Evolutionary conservation across 2,888 invertebrate genomes (phyloP).

Genomic region (Pachydiplax longipennis): DNA sequence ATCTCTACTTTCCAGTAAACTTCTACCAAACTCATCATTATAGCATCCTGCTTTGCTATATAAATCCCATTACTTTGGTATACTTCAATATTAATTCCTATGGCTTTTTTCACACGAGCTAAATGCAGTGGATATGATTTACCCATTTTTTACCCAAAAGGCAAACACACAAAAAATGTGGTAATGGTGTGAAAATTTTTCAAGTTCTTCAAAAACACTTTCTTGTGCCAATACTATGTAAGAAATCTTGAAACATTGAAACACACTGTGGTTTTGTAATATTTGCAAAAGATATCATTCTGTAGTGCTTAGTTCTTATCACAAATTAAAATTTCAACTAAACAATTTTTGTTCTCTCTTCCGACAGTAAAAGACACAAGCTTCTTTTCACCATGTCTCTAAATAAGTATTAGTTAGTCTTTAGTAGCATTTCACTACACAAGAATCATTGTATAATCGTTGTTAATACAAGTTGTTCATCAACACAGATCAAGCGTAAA

Average conservation of each 20-base stretch:
- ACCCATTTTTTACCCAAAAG: slow-evolving; percentile 41
- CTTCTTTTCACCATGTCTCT: slow-evolving; percentile 11
- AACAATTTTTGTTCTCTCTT: slow-evolving; percentile 6
- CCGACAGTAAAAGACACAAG: background rate
- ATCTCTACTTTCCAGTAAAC: slow-evolving; percentile 34
- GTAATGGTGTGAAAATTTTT: slow-evolving; percentile 37
- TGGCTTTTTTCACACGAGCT: slow-evolving; percentile 44
- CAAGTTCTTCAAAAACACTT: slow-evolving; percentile 12
- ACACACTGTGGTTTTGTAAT: slow-evolving; percentile 45
- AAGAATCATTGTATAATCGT: slow-evolving; percentile 36
- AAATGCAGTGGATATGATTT: slow-evolving; percentile 44
- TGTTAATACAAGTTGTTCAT: slow-evolving; percentile 23
- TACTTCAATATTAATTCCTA: slow-evolving; percentile 42
- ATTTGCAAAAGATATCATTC: slow-evolving; percentile 40
- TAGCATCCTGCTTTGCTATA: slow-evolving; percentile 25
- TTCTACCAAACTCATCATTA: slow-evolving; percentile 34
- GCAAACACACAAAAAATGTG: slow-evolving; percentile 35
- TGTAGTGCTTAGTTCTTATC: slow-evolving; percentile 36
- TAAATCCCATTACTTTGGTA: slow-evolving; percentile 41
- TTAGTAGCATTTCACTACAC: slow-evolving; percentile 11
- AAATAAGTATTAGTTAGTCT: background rate
- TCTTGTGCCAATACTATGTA: slow-evolving; percentile 39
- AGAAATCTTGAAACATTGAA: slow-evolving; percentile 41
- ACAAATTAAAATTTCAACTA: slow-evolving; percentile 25
- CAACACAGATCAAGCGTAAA: slow-evolving; percentile 33